Percentiles rank a stretch among this genome's conserved stretches.
Conservation (phyloP, 2,797 vertebrate species). For the Etheostoma nigrum region DNA sequence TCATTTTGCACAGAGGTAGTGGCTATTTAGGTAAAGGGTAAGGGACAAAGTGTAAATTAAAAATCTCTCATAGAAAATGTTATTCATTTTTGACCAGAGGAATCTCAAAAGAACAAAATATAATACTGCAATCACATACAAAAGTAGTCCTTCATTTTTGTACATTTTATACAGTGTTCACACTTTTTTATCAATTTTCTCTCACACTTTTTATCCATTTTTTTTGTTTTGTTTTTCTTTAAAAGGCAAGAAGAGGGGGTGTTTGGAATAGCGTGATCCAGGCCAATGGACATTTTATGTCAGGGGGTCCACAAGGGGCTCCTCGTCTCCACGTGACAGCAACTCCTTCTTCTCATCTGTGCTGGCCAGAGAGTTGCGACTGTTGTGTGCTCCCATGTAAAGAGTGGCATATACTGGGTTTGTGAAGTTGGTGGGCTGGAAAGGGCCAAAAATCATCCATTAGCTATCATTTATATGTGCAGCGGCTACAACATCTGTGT, state of each 20-base stretch:
- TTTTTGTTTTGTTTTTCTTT: conserved; percentile 65
- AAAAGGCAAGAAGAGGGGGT: conserved; percentile 82
- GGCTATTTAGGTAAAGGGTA: conserved; percentile 86
- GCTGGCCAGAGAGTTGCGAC: conserved; percentile 96
- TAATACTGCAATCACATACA: conserved; percentile 99
- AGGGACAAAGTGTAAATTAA: conserved; percentile 80
- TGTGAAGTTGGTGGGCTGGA: conserved; percentile 97
- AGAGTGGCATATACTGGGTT: conserved; percentile 98
- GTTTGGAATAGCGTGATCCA: conserved; percentile 70
- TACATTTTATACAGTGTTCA: conserved; percentile 88
- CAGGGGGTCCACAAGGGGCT: conserved; percentile 92
- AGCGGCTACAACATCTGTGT: neutral
- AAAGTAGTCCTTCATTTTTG: conserved; percentile 99
- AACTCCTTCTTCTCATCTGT: conserved; percentile 98
- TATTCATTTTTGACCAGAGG: conserved; percentile 81
- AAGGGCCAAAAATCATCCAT: conserved; percentile 20
- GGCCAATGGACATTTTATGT: conserved; percentile 83
- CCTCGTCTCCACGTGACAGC: conserved; percentile 92
- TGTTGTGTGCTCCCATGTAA: conserved; percentile 97
- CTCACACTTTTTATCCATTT: conserved; percentile 66
- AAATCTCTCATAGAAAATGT: conserved; percentile 86
- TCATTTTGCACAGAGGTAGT: conserved; percentile 88
- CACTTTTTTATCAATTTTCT: conserved; percentile 81
- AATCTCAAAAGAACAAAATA: conserved; percentile 92
- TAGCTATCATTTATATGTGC: neutral